A percentile compares a stretch with the other conserved stretches of the same genome.
Evolutionary conservation across 2,797 vertebrate species (phyloP).

Genomic region (Corythornis leucogaster): DNA sequence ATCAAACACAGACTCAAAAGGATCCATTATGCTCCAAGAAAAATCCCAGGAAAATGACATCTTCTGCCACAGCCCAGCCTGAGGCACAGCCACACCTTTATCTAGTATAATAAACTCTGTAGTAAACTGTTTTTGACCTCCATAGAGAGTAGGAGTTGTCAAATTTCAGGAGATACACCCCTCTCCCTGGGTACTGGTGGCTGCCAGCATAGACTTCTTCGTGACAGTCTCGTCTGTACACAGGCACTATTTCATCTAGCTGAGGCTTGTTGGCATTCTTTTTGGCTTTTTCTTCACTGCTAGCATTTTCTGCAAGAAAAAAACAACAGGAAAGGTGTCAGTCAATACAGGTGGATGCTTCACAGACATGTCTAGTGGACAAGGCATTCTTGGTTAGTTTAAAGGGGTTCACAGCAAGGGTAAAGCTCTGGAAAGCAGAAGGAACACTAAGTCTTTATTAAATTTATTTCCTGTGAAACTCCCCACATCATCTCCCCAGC

Average conservation of each 20-base stretch:
- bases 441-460: not conserved
- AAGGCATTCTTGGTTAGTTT: not conserved
- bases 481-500: not conserved
- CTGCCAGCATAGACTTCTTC: conserved; percentile 99
- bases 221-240: conserved; percentile 99
- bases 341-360: not conserved
- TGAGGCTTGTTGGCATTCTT: conserved; percentile 93
- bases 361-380: not conserved
- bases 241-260: conserved; percentile 98
- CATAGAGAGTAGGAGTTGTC: conserved; percentile 99
- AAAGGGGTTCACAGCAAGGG: not conserved
- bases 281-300: conserved; percentile 92
- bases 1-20: conserved; percentile 73
- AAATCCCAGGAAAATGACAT: conserved; percentile 70
- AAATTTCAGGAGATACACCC: conserved; percentile 99
- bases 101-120: conserved; percentile 99
- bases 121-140: conserved; percentile 99
- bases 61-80: conserved; percentile 75
- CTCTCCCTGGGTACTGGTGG: conserved; percentile 98
- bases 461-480: not conserved
- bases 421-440: not conserved
- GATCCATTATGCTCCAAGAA: conserved; percentile 76
- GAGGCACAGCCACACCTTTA: conserved; percentile 82
- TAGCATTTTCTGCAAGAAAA: conserved; percentile 81
- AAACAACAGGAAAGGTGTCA: not conserved